Base-by-base conservation (phyloP, 1,140 invertebrate species). In the Aculops lycopersici region DNA sequence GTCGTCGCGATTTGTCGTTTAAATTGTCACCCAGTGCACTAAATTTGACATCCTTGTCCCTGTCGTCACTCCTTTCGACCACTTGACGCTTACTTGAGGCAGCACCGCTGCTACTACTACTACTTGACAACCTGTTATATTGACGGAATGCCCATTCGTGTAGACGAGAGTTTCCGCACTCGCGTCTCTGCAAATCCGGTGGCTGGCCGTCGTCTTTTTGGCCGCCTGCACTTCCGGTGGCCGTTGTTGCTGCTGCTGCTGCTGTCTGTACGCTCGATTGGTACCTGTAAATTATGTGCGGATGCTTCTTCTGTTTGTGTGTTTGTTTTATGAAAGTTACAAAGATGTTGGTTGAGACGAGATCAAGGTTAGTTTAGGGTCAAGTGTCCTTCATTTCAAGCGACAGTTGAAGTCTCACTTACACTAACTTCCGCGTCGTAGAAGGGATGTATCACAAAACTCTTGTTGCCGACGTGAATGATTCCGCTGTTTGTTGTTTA, bases 401-500 rank as follows among this genome's bases (percentile, higher is more conserved):
- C 17, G 18, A 20, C n/a, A 40, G 17, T 40, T 4, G 12, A 5
- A 40, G 38, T 40, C 12, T 40, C 16, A 36, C 8, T 17, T 21
- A 40, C 21, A 15, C 16, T 12, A 38, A 12, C 37, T 15, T 88
- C 81, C 36, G 81, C 81, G 43, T 80, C 81, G 57, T 80, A 81
- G 58, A 92, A 83, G 21, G 83, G 54, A 62, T 88, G 80, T 50
- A 92, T 84, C 49, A 90, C 74, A 59, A 88, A 90, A 14, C 83
- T 90, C 59, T 88, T 81, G 63, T 88, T 88, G 51, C 78, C 78
- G 49, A 88, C 71, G 60, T 90, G 81, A 50, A 92, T 88, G 49
- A 92, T 75, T 15, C 83, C 83, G 49, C 78, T 83, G 47, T 18
- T 50, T 49, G 35, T 43, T 36, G 44, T 43, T 31, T 36, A 18